These are phyloP conservation scores for Lacerta bilineata DNA, from an alignment of 2,797 vertebrate genomes.

Conservation along the genomic window DNA sequence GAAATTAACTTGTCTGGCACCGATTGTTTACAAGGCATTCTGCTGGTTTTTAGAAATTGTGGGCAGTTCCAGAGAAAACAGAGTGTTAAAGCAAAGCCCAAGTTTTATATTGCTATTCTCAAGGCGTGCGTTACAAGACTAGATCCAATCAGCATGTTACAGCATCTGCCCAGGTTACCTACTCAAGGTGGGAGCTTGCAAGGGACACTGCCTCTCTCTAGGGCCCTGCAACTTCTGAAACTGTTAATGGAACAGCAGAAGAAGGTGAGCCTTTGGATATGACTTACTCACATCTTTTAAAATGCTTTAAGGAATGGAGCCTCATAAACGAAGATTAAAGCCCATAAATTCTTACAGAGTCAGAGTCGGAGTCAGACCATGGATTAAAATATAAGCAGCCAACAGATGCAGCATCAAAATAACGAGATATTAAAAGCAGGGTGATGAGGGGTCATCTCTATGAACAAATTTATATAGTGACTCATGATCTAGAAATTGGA, in stretches of 20 bases:
- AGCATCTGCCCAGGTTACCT: not conserved
- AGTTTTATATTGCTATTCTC: slow-evolving; percentile 37
- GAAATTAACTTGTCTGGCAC: slow-evolving; percentile 26
- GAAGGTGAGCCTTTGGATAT: slow-evolving; percentile 72
- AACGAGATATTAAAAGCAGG: slow-evolving; percentile 72
- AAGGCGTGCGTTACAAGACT: slow-evolving; percentile 10
- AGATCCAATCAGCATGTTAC: slow-evolving; percentile 23
- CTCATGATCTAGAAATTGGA: slow-evolving; percentile 65
- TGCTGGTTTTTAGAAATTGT: slow-evolving; percentile 26
- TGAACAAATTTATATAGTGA: slow-evolving; percentile 58
- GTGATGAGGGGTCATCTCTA: slow-evolving; percentile 63
- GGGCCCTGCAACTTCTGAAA: slow-evolving; percentile 68
- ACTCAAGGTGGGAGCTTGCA: slow-evolving; percentile 23
- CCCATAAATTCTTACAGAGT: slow-evolving; percentile 78
- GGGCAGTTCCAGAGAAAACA: slow-evolving; percentile 25
- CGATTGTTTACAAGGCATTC: slow-evolving; percentile 33
- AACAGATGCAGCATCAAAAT: slow-evolving; percentile 76
- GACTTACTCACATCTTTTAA: slow-evolving; percentile 74
- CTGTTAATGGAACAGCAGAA: slow-evolving; percentile 71
- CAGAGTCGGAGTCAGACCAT: slow-evolving; percentile 73
- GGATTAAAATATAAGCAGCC: slow-evolving; percentile 76
- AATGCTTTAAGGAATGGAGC: slow-evolving; percentile 75
- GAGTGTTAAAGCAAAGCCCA: slow-evolving; percentile 50
- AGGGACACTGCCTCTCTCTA: slow-evolving; percentile 53
- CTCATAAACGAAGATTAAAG: slow-evolving; percentile 80